Percentiles rank a stretch among this genome's conserved stretches.
These are phyloP conservation scores for Steromphala cineraria DNA, from an alignment of 2,888 invertebrate species.

Conservation along the genomic window DNA sequence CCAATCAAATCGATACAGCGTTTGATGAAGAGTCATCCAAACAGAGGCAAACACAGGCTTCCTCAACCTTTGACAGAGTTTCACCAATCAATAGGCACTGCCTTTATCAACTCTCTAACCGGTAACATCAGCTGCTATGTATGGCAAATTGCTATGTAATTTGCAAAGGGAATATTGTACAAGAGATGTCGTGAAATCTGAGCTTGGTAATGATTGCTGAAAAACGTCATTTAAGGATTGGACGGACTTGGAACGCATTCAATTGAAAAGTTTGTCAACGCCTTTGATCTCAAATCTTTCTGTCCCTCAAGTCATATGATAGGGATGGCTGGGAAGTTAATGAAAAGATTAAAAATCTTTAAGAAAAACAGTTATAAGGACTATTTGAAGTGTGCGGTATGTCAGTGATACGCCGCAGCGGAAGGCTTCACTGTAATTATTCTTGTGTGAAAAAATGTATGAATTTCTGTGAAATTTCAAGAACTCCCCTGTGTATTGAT, in stretches of 20 bases:
- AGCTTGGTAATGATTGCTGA: background rate
- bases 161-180: background rate
- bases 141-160: conserved; percentile 2
- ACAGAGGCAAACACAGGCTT: background rate
- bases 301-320: background rate
- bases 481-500: too few species aligned
- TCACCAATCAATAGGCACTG: background rate
- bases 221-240: background rate
- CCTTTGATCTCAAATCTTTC: background rate
- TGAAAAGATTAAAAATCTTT: background rate
- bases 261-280: background rate
- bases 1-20: conserved; percentile 14
- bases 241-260: background rate
- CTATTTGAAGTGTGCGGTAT: too few species aligned
- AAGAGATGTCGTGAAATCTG: background rate
- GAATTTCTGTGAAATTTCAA: too few species aligned
- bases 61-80: background rate
- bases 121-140: background rate
- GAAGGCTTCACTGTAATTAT: too few species aligned
- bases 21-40: background rate
- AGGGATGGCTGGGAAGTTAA: background rate
- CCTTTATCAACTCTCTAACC: background rate
- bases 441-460: too few species aligned
- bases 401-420: too few species aligned
- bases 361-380: too few species aligned